Evolutionary conservation across 2,888 invertebrate species (phyloP).

Genomic region (Chrysodeixis includens): DNA sequence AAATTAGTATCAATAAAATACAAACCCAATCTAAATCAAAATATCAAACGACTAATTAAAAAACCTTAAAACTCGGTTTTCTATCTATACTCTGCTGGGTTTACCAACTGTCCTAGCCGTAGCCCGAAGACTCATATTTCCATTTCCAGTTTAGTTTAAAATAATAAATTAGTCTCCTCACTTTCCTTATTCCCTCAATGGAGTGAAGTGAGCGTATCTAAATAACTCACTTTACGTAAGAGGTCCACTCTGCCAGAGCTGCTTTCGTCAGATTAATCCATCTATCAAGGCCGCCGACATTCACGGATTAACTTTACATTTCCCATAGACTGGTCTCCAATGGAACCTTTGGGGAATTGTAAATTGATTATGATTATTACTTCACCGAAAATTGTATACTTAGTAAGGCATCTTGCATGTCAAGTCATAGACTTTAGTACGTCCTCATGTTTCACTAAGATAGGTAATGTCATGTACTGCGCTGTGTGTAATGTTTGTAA

Average conservation of each 20-base stretch:
- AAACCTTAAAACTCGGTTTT: too few species aligned
- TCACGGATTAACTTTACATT: conserved; percentile 7
- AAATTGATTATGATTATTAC: neutral
- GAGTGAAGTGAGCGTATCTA: neutral
- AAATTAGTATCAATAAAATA: too few species aligned
- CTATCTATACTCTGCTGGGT: too few species aligned
- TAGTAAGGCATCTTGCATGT: neutral
- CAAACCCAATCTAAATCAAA: too few species aligned
- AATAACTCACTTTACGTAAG: neutral
- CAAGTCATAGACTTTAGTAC: neutral
- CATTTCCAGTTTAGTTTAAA: too few species aligned
- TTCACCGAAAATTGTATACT: neutral
- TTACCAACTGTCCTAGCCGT: too few species aligned
- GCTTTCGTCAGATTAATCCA: conserved; percentile 3
- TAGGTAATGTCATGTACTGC: neutral
- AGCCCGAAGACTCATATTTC: too few species aligned
- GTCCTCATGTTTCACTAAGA: too few species aligned
- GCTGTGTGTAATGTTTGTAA: neutral
- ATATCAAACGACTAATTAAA: too few species aligned
- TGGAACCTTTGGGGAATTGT: neutral
- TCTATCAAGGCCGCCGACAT: conserved; percentile 6
- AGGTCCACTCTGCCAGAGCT: neutral
- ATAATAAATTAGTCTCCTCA: neutral
- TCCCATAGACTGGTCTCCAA: neutral
- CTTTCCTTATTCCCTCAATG: neutral